phyloP scores from a whole-genome alignment of 2,888 invertebrate species.

The Leucoma salicis region DNA sequence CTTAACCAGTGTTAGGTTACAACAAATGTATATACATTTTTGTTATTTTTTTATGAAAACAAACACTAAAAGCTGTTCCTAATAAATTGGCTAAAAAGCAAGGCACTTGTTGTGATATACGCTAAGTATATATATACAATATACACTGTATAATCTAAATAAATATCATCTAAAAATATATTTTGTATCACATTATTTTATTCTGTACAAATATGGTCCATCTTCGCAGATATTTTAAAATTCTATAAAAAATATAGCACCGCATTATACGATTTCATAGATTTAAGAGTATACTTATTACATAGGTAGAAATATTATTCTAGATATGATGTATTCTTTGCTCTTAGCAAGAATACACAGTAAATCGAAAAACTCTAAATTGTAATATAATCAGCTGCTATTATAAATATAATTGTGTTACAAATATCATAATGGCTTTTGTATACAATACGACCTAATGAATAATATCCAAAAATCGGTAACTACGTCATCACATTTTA shows the following conservation, averaged over 20 bases:
- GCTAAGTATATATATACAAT: constrained; percentile 46
- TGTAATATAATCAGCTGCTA: too few species aligned
- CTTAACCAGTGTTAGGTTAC: constrained; percentile 62
- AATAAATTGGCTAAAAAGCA: constrained; percentile 46
- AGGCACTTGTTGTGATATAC: constrained; percentile 51
- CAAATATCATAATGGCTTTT: too few species aligned
- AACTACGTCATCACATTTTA: constrained; percentile 46
- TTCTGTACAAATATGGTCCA: constrained; percentile 61
- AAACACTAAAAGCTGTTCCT: constrained; percentile 36
- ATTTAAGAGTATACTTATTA: too few species aligned
- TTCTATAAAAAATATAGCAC: constrained; percentile 47
- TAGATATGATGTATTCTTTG: too few species aligned
- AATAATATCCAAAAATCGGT: constrained; percentile 36
- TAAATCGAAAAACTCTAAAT: too few species aligned
- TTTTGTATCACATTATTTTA: constrained; percentile 60
- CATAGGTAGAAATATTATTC: too few species aligned
- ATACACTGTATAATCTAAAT: constrained; percentile 43
- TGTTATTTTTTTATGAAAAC: constrained; percentile 20
- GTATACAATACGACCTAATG: too few species aligned
- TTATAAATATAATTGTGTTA: too few species aligned
- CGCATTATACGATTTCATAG: too few species aligned
- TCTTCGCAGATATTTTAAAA: constrained; percentile 35
- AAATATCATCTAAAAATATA: constrained; percentile 73
- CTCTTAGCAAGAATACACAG: too few species aligned
- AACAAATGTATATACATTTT: constrained; percentile 42